Evolutionary conservation across 2,113 vertebrate genomes (phyloP), one percentile per base, ranked within the genome.

Genomic region (Sinocyclocheilus grahami): DNA sequence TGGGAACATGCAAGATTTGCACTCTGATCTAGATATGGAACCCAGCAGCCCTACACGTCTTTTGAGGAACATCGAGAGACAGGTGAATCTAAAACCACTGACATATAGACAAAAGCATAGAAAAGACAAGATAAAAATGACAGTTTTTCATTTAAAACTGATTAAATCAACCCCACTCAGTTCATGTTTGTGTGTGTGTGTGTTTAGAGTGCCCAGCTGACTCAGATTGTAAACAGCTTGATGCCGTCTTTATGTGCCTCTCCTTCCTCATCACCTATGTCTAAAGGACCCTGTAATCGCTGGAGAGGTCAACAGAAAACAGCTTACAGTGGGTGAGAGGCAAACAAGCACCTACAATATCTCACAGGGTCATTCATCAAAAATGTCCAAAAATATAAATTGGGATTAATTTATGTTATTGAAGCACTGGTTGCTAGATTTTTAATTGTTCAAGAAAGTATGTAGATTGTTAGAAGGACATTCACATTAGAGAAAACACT

Each of bases 51-150:
- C 97, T 77, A 97, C 95, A 16, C 93, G 95, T 76, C 97, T 99
- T 84, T 95, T 99, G 90, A 94, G 95, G 90, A 98, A 97, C 94
- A 98, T 99, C 92, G 96, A 98, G 88, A 97, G 96, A 95, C 98
- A 99, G 97, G 98, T 98, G 95, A 39, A 18, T 72, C 37, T n/a
- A 12, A 55, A 27, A 78, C 14, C 46, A 27, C n/a, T 33, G 42
- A n/a, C 42, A 75, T 8, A 46, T 24, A 48, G 22, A 55, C 14
- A 77, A 69, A 5, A 22, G 20, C 46, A 10, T 65, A 51, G 39
- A 67, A 4, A 13, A n/a, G 9, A 12, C 11, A 13, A 18, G 22
- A 46, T 37, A 69, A 37, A 69, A 33, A 33, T 18, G 20, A 22
- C 39, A 22, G 18, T 65, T 65, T 4, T 5, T 65, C 11, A 60